Percentiles rank a stretch among this genome's conserved stretches.
These are phyloP conservation scores for Xenus cinereus DNA, from an alignment of 2,113 vertebrate species.

Conservation along the genomic window DNA sequence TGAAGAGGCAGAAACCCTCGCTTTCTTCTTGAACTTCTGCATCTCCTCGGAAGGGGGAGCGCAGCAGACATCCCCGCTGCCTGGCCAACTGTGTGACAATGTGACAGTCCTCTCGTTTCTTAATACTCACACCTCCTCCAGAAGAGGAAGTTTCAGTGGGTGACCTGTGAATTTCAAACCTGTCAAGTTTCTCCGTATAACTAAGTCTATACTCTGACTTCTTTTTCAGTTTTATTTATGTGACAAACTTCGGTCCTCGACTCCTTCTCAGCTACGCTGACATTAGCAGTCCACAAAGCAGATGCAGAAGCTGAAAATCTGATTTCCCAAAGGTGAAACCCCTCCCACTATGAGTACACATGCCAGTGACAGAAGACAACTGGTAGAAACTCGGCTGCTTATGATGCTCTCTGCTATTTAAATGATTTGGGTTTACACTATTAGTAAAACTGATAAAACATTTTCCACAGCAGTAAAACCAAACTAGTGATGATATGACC, in stretches of 20 bases:
- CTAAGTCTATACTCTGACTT: not conserved
- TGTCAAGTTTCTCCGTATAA: not conserved
- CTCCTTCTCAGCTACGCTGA: not conserved
- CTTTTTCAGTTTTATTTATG: not conserved
- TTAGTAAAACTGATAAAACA: not conserved
- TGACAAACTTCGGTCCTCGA: rapidly evolving
- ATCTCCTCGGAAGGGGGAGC: not conserved
- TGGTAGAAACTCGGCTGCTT: not conserved
- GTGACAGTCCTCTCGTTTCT: not conserved
- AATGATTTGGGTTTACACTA: not conserved
- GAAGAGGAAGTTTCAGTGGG: not conserved
- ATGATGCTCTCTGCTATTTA: not conserved
- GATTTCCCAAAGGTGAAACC: not conserved
- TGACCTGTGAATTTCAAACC: not conserved
- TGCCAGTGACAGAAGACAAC: not conserved
- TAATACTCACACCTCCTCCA: not conserved
- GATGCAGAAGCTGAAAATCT: not conserved
- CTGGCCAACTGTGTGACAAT: not conserved
- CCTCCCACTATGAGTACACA: rapidly evolving
- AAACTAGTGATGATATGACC: not conserved
- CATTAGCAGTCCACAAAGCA: not conserved
- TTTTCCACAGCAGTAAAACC: not conserved
- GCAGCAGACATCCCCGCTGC: rapidly evolving
- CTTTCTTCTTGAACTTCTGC: not conserved
- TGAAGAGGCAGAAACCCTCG: not conserved